These are phyloP conservation scores for Megaceryle maxima DNA, from an alignment of 2,113 vertebrate genomes.

Conservation along the genomic window DNA sequence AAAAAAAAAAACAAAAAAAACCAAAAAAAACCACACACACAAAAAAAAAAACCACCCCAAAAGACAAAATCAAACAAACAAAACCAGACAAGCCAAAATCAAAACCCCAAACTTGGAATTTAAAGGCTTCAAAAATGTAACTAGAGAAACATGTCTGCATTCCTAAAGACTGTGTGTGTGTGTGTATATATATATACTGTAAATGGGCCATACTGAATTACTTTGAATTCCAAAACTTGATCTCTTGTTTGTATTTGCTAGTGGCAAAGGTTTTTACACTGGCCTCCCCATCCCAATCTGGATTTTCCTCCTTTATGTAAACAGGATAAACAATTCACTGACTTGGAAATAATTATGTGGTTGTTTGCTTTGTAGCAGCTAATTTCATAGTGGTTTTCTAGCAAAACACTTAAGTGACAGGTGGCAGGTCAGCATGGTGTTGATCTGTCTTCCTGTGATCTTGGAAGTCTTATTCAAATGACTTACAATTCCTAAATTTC, in stretches of 20 bases:
- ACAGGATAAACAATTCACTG: not conserved
- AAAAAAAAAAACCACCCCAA: too few relatives aligned
- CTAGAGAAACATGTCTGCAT: not conserved
- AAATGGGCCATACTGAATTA: not conserved
- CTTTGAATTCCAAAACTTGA: not conserved
- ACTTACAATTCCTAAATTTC: not conserved
- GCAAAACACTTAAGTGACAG: constrained; percentile 35
- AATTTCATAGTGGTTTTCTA: constrained; percentile 4
- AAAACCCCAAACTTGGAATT: not conserved
- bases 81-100: not conserved
- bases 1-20: not conserved
- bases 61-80: too few relatives aligned
- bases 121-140: not conserved
- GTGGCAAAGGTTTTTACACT: not conserved
- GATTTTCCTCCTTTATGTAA: not conserved
- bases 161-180: not conserved
- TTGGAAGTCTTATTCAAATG: not conserved
- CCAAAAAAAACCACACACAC: too few relatives aligned
- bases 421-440: constrained; percentile 36
- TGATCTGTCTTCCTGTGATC: constrained; percentile 26
- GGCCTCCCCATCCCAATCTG: not conserved
- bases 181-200: not conserved
- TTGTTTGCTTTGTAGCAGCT: constrained; percentile 2
- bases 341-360: not conserved
- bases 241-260: not conserved